phyloP scores from a whole-genome alignment of 2,797 vertebrate genomes.

The Acrossocheilus fasciatus region DNA sequence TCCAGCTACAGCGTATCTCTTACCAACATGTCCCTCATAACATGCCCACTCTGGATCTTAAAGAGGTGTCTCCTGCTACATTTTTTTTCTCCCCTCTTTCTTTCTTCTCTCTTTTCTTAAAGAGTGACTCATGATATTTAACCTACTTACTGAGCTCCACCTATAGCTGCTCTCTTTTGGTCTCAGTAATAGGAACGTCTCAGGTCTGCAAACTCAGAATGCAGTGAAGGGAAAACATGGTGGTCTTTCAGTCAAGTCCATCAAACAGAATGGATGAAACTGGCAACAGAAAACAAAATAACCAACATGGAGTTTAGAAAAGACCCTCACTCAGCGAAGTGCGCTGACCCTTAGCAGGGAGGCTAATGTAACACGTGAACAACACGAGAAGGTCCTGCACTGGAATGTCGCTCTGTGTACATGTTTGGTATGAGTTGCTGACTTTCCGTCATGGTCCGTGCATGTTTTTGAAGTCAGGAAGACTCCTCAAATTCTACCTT shows the following conservation, averaged over 20 bases:
- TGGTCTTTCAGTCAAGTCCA: conserved; percentile 75
- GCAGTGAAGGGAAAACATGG: conserved; percentile 63
- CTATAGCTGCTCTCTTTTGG: conserved; percentile 18
- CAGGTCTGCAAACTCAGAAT: conserved; percentile 33
- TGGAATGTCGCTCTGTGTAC: conserved; percentile 72
- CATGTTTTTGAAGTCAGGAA: conserved; percentile 47
- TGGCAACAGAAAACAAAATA: conserved; percentile 75
- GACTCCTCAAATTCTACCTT: conserved; percentile 51
- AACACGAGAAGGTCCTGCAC: conserved; percentile 56
- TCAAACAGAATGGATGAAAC: conserved; percentile 80
- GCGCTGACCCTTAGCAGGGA: conserved; percentile 76
- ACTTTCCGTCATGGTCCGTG: conserved; percentile 58
- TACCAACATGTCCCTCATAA: conserved; percentile 25
- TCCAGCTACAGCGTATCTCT: conserved; percentile 3
- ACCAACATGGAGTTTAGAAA: conserved; percentile 76
- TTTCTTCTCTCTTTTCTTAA: conserved; percentile 18
- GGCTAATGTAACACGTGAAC: conserved; percentile 74
- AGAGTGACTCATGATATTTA: conserved; percentile 39
- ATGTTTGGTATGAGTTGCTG: conserved; percentile 73
- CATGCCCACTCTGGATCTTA: conserved; percentile 26
- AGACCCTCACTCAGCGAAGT: conserved; percentile 77
- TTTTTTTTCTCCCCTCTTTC: conserved; percentile 4
- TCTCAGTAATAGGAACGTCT: conserved; percentile 22
- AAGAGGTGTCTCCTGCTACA: conserved; percentile 3
- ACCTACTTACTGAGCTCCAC: conserved; percentile 25